phyloP scores from a whole-genome alignment of 2,113 vertebrate species.

The Amazona vittata region DNA sequence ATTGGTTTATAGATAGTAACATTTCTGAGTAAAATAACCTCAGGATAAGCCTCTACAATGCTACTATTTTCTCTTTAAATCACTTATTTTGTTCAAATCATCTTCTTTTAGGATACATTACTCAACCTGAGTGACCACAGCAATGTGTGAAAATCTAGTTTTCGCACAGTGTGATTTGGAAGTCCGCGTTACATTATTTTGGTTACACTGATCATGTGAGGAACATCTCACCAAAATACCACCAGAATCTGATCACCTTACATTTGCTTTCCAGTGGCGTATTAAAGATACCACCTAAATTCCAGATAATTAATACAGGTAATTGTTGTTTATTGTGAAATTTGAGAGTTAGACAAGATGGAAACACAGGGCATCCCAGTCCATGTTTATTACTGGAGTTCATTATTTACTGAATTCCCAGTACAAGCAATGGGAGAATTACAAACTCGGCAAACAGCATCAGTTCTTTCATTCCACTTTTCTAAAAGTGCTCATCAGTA shows the following conservation, averaged over 20 bases:
- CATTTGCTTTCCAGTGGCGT: neutral
- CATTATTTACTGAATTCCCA: neutral
- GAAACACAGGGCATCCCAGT: neutral
- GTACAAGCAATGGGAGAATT: neutral
- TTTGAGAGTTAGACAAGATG: neutral
- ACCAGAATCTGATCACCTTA: accelerated
- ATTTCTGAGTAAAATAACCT: constrained; percentile 19
- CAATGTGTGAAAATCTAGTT: neutral
- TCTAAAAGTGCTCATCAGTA: constrained; percentile 74
- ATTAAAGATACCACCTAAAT: neutral
- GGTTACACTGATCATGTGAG: neutral
- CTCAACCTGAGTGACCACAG: neutral
- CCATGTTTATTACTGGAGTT: neutral
- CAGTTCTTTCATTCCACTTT: constrained; percentile 51
- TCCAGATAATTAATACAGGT: neutral
- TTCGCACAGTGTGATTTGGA: neutral
- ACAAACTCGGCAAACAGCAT: neutral
- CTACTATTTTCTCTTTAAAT: neutral
- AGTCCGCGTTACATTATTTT: neutral
- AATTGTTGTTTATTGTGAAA: neutral
- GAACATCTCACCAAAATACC: neutral
- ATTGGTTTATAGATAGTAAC: neutral
- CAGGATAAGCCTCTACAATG: constrained; percentile 4
- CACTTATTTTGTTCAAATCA: neutral
- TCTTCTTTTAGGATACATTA: neutral